Evolutionary conservation across 2,888 invertebrate genomes (phyloP), one percentile per base, ranked within the genome.

Genomic region (Escarpia spicata): DNA sequence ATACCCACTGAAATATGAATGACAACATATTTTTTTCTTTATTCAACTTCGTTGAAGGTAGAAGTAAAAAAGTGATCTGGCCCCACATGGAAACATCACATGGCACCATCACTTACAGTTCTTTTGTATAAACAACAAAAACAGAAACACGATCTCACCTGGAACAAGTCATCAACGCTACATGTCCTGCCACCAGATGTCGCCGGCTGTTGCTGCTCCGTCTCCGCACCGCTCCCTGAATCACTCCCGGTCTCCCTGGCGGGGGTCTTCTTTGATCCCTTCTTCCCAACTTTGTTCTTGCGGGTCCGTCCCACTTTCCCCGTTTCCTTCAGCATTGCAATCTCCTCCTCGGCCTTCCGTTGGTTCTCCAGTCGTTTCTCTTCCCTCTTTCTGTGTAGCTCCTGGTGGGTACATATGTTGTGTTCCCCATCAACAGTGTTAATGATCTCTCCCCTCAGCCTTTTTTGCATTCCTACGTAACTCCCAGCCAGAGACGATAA

Each of bases 351-450:
- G 15, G 95, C 96, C 93, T 95, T 95, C 92, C 94, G 94, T 92
- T 96, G 95, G 10, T 95, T 94, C 75, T 95, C 96, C 92, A 95
- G 94, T 92, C 95, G 94, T 93, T 95, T 95, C 92, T 95, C 95
- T 94, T 96, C 95, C 91, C 96, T 94, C 93, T 96, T 96, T 91
- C 94, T 95, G 92, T 96, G 95, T 91, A 96, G 94, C 91, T 96
- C 96, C 96, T 96, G 92, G 52, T 75, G n/a, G 75, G 75, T 19
- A 75, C 75, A 52, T 52, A 52, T 52, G 2, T 52, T 52, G 52
- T 52, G 52, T 52, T 15, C 52, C 52, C 52, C 15, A 9, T 9
- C 52, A 6, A 15, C 52, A 9, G 8, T 52, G 8, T 52, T 52
- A 52, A 52, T 52, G 52, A 52, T 52, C 52, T 52, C 12, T 52